These are phyloP conservation scores for Papilio glaucus DNA, from an alignment of 1,140 invertebrate species.

Conservation along the genomic window DNA sequence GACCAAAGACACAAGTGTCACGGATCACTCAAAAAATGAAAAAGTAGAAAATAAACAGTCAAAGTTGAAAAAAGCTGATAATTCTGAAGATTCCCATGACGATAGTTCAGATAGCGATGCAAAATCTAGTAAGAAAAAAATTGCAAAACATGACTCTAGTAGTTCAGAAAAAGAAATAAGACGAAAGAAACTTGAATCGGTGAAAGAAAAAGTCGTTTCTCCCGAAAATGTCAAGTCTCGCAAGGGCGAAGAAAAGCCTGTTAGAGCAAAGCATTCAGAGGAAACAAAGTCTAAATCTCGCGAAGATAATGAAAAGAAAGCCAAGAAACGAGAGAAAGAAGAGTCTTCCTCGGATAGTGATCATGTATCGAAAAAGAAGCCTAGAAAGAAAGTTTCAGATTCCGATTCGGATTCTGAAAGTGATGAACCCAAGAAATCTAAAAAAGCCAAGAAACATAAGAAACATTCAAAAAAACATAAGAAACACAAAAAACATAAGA, in stretches of 20 bases:
- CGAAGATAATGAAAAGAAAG: conserved; percentile 75
- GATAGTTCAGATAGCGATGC: conserved; percentile 77
- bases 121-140: conserved; percentile 73
- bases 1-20: conserved; percentile 65
- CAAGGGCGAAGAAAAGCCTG: conserved; percentile 64
- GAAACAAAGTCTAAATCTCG: conserved; percentile 66
- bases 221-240: conserved; percentile 63
- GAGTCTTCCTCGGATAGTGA: conserved; percentile 87
- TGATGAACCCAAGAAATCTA: conserved; percentile 81
- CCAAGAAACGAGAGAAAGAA: conserved; percentile 84
- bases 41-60: conserved; percentile 64
- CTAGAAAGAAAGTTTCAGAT: conserved; percentile 78
- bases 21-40: conserved; percentile 62
- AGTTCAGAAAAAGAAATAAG: conserved; percentile 77
- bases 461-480: conserved; percentile 89
- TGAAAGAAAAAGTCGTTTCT: conserved; percentile 67
- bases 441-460: conserved; percentile 85
- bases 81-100: conserved; percentile 76
- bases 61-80: conserved; percentile 75
- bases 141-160: conserved; percentile 68
- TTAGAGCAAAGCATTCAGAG: conserved; percentile 64
- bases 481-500: conserved; percentile 87
- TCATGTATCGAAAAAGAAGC: conserved; percentile 82
- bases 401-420: conserved; percentile 81
- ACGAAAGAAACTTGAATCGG: conserved; percentile 66